Conservation (phyloP, 2,888 invertebrate species). For the Dastarcus helophoroides region DNA sequence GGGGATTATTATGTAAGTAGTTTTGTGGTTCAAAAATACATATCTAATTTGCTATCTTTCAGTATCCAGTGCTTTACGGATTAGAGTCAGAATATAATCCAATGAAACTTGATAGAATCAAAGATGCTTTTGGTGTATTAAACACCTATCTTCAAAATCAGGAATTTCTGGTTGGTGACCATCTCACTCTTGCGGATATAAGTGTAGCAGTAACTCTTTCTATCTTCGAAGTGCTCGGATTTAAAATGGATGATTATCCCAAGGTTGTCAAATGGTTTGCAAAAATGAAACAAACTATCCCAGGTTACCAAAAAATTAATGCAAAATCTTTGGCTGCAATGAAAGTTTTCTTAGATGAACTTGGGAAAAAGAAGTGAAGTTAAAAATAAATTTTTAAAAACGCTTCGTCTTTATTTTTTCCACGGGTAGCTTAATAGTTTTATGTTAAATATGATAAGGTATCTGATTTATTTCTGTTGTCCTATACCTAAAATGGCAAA, state of each 20-base stretch:
- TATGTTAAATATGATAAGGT: too few relatives aligned
- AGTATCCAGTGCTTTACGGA: too few relatives aligned
- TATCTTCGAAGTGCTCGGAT: slow-evolving; percentile 49
- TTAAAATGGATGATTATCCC: slow-evolving; percentile 56
- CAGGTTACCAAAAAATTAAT: slow-evolving; percentile 43
- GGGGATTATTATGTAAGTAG: slow-evolving; percentile 62
- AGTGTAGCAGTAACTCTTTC: slow-evolving; percentile 56
- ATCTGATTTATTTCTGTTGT: too few relatives aligned
- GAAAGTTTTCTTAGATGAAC: slow-evolving; percentile 25
- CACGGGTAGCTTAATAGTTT: too few relatives aligned
- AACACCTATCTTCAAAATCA: slow-evolving; percentile 61
- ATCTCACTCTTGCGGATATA: slow-evolving; percentile 68
- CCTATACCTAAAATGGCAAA: too few relatives aligned
- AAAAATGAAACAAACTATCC: slow-evolving; percentile 45
- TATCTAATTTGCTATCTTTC: too few relatives aligned
- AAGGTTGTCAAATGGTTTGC: slow-evolving; percentile 56
- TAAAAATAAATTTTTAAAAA: too few relatives aligned
- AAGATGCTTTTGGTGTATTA: slow-evolving; percentile 54
- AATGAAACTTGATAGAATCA: slow-evolving; percentile 55
- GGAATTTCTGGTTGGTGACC: slow-evolving; percentile 59
- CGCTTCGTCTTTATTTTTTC: too few relatives aligned
- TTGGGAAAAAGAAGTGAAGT: slow-evolving; percentile 21
- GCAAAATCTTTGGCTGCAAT: slow-evolving; percentile 27
- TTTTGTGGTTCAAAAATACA: too few relatives aligned
- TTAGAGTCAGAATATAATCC: too few relatives aligned